Percentiles rank a stretch among this genome's conserved stretches.
These are phyloP conservation scores for Maccullochella peelii DNA, from an alignment of 2,113 vertebrate genomes.

Conservation along the genomic window DNA sequence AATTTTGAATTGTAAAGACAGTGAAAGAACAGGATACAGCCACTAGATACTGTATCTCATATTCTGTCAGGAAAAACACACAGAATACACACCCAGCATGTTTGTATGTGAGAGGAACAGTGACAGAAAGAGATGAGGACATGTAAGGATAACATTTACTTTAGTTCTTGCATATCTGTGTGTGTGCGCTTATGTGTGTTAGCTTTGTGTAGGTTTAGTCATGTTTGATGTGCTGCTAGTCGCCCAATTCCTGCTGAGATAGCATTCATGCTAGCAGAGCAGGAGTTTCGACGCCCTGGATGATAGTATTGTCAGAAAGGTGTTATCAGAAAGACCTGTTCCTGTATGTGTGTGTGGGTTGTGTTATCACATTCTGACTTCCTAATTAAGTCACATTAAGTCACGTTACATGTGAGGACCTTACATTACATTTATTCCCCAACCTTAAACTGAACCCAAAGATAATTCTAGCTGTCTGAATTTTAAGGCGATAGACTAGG, in stretches of 20 bases:
- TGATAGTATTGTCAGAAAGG: constrained; percentile 9
- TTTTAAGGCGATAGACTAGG: not conserved
- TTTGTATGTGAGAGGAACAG: not conserved
- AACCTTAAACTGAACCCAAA: not conserved
- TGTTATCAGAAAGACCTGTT: not conserved
- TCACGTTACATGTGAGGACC: no score
- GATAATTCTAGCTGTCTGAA: not conserved
- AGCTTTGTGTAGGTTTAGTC: not conserved
- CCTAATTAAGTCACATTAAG: no score
- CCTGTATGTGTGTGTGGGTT: not conserved
- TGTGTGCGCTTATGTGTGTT: constrained; percentile 16
- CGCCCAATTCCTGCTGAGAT: constrained; percentile 30
- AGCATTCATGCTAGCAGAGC: constrained; percentile 32
- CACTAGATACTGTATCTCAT: constrained; percentile 15
- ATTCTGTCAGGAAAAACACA: constrained; percentile 7
- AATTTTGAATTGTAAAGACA: constrained; percentile 23
- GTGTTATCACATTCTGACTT: not conserved
- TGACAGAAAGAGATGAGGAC: not conserved
- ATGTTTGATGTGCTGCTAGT: constrained; percentile 20
- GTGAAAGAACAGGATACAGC: constrained; percentile 36
- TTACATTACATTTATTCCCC: not conserved
- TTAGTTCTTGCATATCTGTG: not conserved
- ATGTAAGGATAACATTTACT: not conserved
- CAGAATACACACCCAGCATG: not conserved
- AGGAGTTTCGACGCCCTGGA: not conserved